phyloP scores from a whole-genome alignment of 2,888 invertebrate species.

The Napeogenes sylphis region DNA sequence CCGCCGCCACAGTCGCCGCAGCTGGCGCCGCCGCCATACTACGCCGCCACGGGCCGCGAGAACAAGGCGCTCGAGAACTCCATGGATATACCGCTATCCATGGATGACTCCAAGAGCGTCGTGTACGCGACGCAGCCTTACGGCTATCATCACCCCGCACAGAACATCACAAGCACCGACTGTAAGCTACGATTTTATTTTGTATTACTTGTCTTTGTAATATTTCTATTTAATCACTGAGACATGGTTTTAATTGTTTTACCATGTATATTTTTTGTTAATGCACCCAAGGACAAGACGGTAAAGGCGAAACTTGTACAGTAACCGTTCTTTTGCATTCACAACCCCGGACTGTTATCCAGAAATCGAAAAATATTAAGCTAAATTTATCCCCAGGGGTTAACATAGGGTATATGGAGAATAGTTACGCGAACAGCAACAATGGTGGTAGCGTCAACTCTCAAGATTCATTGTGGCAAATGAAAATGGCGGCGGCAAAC shows the following conservation, averaged over 20 bases:
- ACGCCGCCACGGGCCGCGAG: slow-evolving; percentile 90
- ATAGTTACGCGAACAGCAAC: slow-evolving; percentile 94
- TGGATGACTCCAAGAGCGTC: slow-evolving; percentile 91
- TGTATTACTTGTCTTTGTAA: neutral
- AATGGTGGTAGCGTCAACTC: slow-evolving; percentile 97
- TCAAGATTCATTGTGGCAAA: slow-evolving; percentile 95
- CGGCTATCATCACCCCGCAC: slow-evolving; percentile 85
- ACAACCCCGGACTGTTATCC: slow-evolving; percentile 19
- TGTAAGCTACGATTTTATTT: slow-evolving; percentile 78
- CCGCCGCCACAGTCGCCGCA: slow-evolving; percentile 79
- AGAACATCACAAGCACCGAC: slow-evolving; percentile 86
- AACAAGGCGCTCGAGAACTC: slow-evolving; percentile 95
- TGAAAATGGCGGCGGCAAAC: slow-evolving; percentile 91
- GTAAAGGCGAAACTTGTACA: slow-evolving; percentile 38
- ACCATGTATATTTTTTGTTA: slow-evolving; percentile 21
- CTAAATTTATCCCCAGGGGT: slow-evolving; percentile 77
- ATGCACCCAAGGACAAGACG: slow-evolving; percentile 48
- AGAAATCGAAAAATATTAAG: slow-evolving; percentile 16
- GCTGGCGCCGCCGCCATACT: slow-evolving; percentile 92
- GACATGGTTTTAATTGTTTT: no score
- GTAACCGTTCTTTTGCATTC: slow-evolving; percentile 31
- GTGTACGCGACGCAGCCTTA: slow-evolving; percentile 91
- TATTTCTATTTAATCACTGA: neutral
- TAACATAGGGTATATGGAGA: slow-evolving; percentile 93
- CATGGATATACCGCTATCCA: slow-evolving; percentile 87